phyloP scores from a whole-genome alignment of 2,113 vertebrate genomes.

The Danionella cerebrum region DNA sequence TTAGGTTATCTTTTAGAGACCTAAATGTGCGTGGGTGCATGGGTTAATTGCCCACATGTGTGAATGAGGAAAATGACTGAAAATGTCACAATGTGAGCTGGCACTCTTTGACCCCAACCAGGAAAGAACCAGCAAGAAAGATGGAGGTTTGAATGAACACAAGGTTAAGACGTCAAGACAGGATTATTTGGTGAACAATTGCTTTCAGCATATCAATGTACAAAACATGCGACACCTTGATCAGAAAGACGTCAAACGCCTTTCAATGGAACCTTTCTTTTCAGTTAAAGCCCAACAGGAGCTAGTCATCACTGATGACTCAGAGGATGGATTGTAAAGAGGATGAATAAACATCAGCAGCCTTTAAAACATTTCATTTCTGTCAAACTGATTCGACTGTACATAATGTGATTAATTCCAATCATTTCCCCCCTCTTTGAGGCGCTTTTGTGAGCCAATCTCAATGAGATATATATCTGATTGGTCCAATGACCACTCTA shows the following conservation, averaged over 20 bases:
- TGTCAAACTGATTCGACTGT: background rate
- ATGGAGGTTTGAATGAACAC: background rate
- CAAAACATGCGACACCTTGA: background rate
- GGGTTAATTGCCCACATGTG: too few species aligned
- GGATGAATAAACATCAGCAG: constrained; percentile 12
- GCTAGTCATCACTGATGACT: constrained; percentile 15
- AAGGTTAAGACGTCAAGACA: background rate
- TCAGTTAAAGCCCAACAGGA: background rate
- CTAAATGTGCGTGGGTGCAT: too few species aligned
- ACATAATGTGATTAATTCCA: too few species aligned
- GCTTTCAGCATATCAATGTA: background rate
- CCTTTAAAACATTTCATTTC: constrained; percentile 27
- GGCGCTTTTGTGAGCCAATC: too few species aligned
- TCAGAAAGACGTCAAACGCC: background rate
- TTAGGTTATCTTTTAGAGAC: too few species aligned
- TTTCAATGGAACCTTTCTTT: background rate
- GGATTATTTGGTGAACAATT: background rate
- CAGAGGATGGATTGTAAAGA: background rate
- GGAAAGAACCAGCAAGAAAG: too few species aligned
- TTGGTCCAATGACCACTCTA: too few species aligned
- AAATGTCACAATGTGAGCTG: too few species aligned
- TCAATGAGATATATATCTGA: too few species aligned
- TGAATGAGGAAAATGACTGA: too few species aligned
- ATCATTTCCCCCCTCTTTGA: background rate
- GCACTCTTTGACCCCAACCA: too few species aligned